phyloP scores from a whole-genome alignment of 2,888 invertebrate genomes.

The Tetranychus piercei region DNA sequence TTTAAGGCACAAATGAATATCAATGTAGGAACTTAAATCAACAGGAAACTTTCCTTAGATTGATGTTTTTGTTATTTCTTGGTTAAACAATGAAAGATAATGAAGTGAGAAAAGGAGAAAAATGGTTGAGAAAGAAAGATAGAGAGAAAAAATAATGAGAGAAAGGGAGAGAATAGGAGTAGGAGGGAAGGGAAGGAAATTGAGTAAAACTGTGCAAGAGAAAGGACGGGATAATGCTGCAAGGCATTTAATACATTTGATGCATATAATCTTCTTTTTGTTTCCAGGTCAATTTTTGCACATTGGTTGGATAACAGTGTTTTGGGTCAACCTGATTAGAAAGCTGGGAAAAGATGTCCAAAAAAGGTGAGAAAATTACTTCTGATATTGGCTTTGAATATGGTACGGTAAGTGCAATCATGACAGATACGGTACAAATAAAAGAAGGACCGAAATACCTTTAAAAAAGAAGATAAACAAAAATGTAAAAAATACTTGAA shows the following conservation, averaged over 20 bases:
- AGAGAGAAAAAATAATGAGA: not conserved
- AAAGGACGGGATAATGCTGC: not conserved
- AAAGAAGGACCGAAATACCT: no score
- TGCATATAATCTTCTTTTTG: not conserved
- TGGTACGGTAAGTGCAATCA: no score
- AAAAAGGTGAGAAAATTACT: no score
- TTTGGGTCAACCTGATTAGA: not conserved
- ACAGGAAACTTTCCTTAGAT: no score
- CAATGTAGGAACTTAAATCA: no score
- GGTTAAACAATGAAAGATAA: not conserved
- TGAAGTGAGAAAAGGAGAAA: not conserved
- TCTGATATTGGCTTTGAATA: no score
- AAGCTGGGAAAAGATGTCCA: no score
- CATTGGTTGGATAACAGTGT: not conserved
- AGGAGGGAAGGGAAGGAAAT: not conserved
- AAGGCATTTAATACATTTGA: not conserved
- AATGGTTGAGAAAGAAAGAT: not conserved
- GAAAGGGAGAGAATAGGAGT: not conserved
- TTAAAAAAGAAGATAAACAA: not conserved
- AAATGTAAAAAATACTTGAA: not conserved
- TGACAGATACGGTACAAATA: no score
- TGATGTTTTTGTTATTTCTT: not conserved
- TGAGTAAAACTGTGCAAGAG: not conserved
- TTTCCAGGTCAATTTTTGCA: not conserved
- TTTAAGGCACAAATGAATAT: not conserved